Percentiles rank a stretch among this genome's conserved stretches.
These are phyloP conservation scores for Glossosoma conforme DNA, from an alignment of 1,140 invertebrate species.

Conservation along the genomic window DNA sequence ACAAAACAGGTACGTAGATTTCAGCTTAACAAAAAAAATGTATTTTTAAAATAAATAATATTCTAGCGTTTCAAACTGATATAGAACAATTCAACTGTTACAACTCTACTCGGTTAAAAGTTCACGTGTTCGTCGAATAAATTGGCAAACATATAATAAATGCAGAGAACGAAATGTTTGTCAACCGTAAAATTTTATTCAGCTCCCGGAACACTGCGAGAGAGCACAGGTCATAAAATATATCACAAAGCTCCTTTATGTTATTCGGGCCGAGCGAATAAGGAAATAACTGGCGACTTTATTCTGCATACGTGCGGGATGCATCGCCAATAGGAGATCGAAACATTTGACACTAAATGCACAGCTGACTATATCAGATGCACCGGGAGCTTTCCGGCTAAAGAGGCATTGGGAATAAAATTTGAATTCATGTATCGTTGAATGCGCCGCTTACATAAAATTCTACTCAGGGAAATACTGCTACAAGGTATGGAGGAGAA, in stretches of 20 bases:
- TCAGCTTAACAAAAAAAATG: no score
- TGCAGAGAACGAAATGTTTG: neutral
- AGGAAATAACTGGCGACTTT: neutral
- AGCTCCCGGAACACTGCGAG: neutral
- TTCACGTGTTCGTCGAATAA: neutral
- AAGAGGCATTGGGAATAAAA: slow-evolving; percentile 11
- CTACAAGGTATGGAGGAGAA: no score
- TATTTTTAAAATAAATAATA: no score
- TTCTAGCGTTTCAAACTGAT: no score
- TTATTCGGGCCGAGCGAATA: neutral
- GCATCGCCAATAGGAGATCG: neutral
- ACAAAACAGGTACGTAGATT: no score
- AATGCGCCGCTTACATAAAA: no score
- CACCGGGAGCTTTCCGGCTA: neutral
- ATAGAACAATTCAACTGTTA: neutral
- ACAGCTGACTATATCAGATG: no score
- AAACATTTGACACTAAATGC: slow-evolving; percentile 3
- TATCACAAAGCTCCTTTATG: neutral
- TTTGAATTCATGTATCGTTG: slow-evolving; percentile 19
- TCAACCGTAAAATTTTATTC: slow-evolving; percentile 4
- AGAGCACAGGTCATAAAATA: slow-evolving; percentile 2
- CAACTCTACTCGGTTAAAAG: neutral
- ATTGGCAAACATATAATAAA: slow-evolving; percentile 1
- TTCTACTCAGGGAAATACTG: no score
- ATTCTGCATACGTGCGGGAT: slow-evolving; percentile 5